Evolutionary conservation across 2,888 invertebrate species (phyloP).

Genomic region (Torymus texanus): DNA sequence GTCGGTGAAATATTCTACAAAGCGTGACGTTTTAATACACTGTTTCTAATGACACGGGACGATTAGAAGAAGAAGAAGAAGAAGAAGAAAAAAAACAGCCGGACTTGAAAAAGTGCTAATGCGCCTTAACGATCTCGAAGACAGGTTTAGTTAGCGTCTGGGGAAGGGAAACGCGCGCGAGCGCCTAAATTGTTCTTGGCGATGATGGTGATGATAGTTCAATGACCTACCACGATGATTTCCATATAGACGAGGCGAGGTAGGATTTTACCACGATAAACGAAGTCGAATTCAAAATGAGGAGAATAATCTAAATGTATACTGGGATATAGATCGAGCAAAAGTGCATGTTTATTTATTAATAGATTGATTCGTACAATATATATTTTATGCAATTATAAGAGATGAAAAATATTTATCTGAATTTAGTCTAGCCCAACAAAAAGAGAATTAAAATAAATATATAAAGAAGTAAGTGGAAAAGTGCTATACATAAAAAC

Average conservation of each 20-base stretch:
- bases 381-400: too few relatives aligned
- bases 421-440: too few relatives aligned
- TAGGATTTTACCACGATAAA: too few relatives aligned
- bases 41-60: constrained; percentile 11
- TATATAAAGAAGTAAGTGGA: too few relatives aligned
- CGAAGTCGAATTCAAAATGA: too few relatives aligned
- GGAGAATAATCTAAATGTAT: too few relatives aligned
- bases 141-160: constrained; percentile 4
- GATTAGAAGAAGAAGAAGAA: background rate
- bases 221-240: constrained; percentile 40
- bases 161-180: background rate
- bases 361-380: too few relatives aligned
- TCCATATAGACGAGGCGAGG: background rate
- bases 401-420: too few relatives aligned
- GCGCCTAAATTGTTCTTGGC: constrained; percentile 35
- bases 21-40: constrained; percentile 16
- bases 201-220: constrained; percentile 3
- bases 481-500: too few relatives aligned
- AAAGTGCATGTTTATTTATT: too few relatives aligned
- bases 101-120: constrained; percentile 39
- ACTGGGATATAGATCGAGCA: too few relatives aligned
- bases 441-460: too few relatives aligned
- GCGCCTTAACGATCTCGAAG: constrained; percentile 31
- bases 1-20: background rate
- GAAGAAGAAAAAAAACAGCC: background rate